Evolutionary conservation across 2,797 vertebrate species (phyloP).

Genomic region (Botia kubotai): DNA sequence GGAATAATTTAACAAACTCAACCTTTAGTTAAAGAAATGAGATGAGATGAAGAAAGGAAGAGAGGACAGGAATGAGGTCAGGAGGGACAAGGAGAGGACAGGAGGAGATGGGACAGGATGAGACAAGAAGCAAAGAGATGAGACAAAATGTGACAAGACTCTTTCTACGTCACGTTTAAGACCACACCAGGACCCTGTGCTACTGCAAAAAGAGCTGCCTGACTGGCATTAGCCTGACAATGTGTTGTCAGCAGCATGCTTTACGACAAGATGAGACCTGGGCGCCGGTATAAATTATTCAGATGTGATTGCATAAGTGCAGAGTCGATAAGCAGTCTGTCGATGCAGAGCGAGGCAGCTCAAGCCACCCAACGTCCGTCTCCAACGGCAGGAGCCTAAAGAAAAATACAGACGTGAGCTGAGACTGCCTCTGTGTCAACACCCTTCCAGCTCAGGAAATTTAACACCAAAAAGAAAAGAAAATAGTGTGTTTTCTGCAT

Average conservation of each 20-base stretch:
- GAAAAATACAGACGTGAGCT: slow-evolving; percentile 20
- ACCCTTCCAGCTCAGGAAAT: slow-evolving; percentile 43
- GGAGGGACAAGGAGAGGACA: not conserved
- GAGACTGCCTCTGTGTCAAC: slow-evolving; percentile 44
- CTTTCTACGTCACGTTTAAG: too few species aligned
- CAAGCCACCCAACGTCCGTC: slow-evolving; percentile 5
- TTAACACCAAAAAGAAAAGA: slow-evolving; percentile 54
- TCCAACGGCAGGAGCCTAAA: not conserved
- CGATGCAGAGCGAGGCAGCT: slow-evolving; percentile 44
- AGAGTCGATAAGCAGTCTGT: slow-evolving; percentile 59
- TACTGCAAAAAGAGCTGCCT: slow-evolving; percentile 15
- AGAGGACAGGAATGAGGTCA: not conserved
- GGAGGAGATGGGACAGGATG: not conserved
- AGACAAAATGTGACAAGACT: not conserved
- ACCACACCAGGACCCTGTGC: not conserved
- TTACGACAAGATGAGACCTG: slow-evolving; percentile 60
- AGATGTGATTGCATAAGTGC: slow-evolving; percentile 65
- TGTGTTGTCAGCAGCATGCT: slow-evolving; percentile 49
- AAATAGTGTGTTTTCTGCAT: slow-evolving; percentile 49
- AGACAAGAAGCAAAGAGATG: not conserved
- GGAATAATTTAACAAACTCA: slow-evolving; percentile 40
- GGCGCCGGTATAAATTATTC: slow-evolving; percentile 69
- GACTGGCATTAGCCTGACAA: slow-evolving; percentile 12
- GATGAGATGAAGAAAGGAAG: not conserved
- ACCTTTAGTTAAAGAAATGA: not conserved